Evolutionary conservation across 2,113 vertebrate genomes (phyloP), one percentile per base, ranked within the genome.

Genomic region (Coregonus clupeaformis): DNA sequence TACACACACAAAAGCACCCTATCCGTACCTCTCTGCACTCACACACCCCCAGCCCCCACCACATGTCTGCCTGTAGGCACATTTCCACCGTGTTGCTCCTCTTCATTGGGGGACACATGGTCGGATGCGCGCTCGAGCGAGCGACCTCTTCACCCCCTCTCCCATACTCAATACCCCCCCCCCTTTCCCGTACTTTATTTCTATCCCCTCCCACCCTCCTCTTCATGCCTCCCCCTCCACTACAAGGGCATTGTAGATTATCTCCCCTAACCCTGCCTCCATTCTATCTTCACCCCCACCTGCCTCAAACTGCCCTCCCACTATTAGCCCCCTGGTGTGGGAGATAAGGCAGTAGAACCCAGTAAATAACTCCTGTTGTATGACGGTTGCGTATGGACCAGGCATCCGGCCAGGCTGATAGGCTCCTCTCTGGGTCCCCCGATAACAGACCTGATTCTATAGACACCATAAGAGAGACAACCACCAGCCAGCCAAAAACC

Each of bases 381-480:
- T 74, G 42, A 47, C 30, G 45, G 9, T 16, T 66, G 22, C 32
- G 11, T 5, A 25, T 32, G 67, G 22, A 36, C 36, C 49, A 57
- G 72, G 76, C 42, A 16, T n/a, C n/a, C n/a, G 1, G 63, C 59
- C 24, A 45, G 29, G 30, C 66, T 69, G 77, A 69, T 52, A 78
- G 55, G 60, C 4, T 42, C 20, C 20, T 27, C 29, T 63, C 77
- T 70, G 77, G 24, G 42, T 11, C 27, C 13, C 73, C 27, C 25
- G 72, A 79, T 79, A 78, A 78, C 72, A 59, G 25, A 24, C 59
- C 22, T 13, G 14, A 36, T 60, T 63, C 36, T 63, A 29, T 45
- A 22, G 36, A 36, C 4, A n/a, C 72, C 42, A 5, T 52, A 14
- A 52, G 12, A 52, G 49, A 18, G 14, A 3, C 1, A 49, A 52